Conservation (phyloP, 2,797 vertebrate genomes). For the Nannoperca obscura region DNA sequence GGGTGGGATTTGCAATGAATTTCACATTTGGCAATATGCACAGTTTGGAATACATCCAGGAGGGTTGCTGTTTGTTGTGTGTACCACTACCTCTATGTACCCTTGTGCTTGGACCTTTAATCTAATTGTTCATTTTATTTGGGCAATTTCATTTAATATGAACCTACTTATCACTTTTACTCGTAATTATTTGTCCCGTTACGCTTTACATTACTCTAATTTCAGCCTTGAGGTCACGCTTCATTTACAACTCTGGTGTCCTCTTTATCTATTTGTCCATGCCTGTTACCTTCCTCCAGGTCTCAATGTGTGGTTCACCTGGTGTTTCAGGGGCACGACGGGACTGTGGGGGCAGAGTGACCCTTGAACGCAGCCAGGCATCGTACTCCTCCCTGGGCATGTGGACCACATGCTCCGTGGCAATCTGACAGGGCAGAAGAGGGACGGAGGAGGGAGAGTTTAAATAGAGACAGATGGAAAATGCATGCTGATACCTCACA, state of each 20-base stretch:
- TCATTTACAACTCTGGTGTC: not conserved
- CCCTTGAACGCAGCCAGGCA: constrained; percentile 76
- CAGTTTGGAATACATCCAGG: not conserved
- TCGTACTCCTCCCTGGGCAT: constrained; percentile 83
- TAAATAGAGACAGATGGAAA: not conserved
- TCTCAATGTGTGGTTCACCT: constrained; percentile 28
- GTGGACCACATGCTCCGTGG: constrained; percentile 81
- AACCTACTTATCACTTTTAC: not conserved
- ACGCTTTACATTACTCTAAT: not conserved
- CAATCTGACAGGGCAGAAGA: constrained; percentile 76
- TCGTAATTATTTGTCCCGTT: not conserved
- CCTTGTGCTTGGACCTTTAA: not conserved
- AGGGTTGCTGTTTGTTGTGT: no score
- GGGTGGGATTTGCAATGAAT: not conserved
- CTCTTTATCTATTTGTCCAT: not conserved
- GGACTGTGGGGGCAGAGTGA: constrained; percentile 46
- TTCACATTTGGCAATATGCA: constrained; percentile 2
- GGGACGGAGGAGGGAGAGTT: not conserved
- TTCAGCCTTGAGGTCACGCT: not conserved
- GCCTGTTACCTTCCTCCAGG: not conserved
- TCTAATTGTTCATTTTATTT: not conserved
- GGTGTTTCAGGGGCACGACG: not conserved
- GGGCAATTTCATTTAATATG: not conserved
- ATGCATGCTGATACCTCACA: not conserved
- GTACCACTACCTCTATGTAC: no score